Evolutionary conservation across 2,797 vertebrate species (phyloP).

Genomic region (Lepilemur septentrionalis): DNA sequence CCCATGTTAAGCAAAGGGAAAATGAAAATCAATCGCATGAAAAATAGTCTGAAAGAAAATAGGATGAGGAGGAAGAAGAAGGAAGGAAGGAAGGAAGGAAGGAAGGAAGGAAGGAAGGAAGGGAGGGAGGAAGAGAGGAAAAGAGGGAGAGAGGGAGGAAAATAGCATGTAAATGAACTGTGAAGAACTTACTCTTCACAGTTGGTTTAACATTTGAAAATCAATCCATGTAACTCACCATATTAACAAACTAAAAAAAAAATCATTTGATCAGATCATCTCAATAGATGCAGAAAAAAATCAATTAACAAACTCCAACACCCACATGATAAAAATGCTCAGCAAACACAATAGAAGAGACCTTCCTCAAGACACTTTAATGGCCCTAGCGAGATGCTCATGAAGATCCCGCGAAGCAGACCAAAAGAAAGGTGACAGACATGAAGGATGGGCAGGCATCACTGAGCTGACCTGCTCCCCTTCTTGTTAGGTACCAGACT

Average conservation of each 20-base stretch:
- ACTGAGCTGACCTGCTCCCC: no score
- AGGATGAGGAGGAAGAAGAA: neutral
- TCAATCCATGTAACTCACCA: neutral
- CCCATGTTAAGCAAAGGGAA: neutral
- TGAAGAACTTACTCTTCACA: neutral
- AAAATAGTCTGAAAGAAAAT: neutral
- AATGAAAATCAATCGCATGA: neutral
- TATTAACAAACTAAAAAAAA: neutral
- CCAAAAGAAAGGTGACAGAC: fast-evolving
- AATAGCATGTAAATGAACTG: neutral
- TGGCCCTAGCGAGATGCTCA: neutral
- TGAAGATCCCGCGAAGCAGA: neutral
- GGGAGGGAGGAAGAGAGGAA: no score
- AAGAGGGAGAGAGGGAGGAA: neutral
- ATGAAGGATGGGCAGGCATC: neutral
- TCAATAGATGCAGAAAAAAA: neutral
- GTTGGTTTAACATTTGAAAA: neutral
- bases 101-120: no score
- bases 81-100: no score
- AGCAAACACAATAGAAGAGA: neutral
- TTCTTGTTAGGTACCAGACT: fast-evolving
- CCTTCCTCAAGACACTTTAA: neutral
- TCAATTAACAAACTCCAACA: neutral
- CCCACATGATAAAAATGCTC: neutral
- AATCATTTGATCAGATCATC: neutral